A percentile compares a stretch with the other conserved stretches of the same genome.
These are phyloP conservation scores for Latrodectus geometricus DNA, from an alignment of 1,140 invertebrate genomes.

Conservation along the genomic window DNA sequence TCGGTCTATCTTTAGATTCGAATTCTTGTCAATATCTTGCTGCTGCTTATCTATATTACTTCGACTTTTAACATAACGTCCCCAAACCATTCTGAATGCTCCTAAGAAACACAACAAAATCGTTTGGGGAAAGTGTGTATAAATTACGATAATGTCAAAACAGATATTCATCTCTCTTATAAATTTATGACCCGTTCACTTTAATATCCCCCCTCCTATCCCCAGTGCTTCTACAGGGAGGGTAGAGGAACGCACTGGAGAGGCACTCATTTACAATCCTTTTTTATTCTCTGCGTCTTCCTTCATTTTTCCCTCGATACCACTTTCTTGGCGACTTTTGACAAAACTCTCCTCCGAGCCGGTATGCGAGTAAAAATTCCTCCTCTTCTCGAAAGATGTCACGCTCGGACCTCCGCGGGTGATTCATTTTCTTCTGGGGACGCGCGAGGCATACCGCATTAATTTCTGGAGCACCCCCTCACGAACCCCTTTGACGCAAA, in stretches of 20 bases:
- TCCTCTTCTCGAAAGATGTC: background rate
- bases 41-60: too few species aligned
- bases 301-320: background rate
- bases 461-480: background rate
- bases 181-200: too few species aligned
- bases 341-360: background rate
- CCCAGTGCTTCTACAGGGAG: too few species aligned
- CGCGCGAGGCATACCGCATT: conserved; percentile 4
- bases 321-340: background rate
- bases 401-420: background rate
- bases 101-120: too few species aligned
- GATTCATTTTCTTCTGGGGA: background rate
- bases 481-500: background rate
- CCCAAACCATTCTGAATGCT: too few species aligned
- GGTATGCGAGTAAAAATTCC: conserved; percentile 7
- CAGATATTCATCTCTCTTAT: too few species aligned
- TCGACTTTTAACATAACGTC: too few species aligned
- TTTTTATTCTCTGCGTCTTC: background rate
- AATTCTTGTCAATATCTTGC: too few species aligned
- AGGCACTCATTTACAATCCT: background rate
- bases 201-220: too few species aligned
- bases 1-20: too few species aligned
- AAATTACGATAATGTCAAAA: too few species aligned
- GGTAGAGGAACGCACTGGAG: background rate
- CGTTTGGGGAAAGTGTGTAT: too few species aligned